phyloP scores from a whole-genome alignment of 2,113 vertebrate genomes.

The Fukomys damarensis region DNA sequence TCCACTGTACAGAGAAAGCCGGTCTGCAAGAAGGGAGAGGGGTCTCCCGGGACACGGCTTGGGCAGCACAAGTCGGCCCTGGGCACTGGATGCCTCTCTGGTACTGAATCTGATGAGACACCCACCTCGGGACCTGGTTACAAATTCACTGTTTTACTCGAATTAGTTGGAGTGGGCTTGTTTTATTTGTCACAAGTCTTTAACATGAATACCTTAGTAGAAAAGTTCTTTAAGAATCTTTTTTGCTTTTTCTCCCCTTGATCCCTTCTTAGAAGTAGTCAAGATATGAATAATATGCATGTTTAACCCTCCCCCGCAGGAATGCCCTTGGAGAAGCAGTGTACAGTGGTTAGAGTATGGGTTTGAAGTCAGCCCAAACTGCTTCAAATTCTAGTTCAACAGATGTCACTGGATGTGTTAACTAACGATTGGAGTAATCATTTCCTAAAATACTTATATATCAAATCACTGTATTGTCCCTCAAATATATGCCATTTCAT shows the following conservation, averaged over 20 bases:
- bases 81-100: not conserved
- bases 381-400: conserved; percentile 35
- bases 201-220: not conserved
- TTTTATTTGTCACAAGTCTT: not conserved
- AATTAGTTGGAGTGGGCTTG: not conserved
- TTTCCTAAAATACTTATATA: not conserved
- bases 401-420: not conserved
- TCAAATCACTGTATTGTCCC: not conserved
- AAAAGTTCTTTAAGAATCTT: not conserved
- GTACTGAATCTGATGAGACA: not conserved
- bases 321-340: not conserved
- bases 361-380: not conserved
- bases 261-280: conserved; percentile 13
- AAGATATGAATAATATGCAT: not conserved
- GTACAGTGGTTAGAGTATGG: not conserved
- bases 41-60: not conserved
- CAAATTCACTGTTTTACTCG: not conserved
- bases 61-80: not conserved
- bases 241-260: not conserved
- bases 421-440: not conserved
- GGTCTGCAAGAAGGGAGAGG: not conserved
- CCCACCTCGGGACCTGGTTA: not conserved
- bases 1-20: not conserved
- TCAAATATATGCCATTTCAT: not conserved
- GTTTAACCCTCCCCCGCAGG: not conserved